Evolutionary conservation across 2,888 invertebrate genomes (phyloP).

Genomic region (Nasonia oneida): DNA sequence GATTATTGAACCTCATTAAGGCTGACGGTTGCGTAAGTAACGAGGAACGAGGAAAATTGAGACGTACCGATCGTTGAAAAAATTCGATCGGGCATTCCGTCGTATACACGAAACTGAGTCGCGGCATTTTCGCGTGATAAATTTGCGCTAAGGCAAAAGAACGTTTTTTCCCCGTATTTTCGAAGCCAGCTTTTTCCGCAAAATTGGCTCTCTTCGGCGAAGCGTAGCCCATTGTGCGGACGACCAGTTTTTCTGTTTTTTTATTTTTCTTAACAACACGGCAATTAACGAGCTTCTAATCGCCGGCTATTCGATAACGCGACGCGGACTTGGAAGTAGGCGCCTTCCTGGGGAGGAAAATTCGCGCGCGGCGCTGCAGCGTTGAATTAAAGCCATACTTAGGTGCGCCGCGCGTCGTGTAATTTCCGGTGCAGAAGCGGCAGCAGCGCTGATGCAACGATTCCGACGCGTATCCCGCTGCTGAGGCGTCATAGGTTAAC

Average conservation of each 20-base stretch:
- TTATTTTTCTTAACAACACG: not conserved
- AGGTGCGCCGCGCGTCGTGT: not conserved
- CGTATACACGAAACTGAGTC: too few relatives aligned
- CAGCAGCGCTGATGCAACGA: not conserved
- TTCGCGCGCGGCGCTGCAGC: not conserved
- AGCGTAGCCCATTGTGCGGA: not conserved
- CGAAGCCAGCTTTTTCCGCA: not conserved
- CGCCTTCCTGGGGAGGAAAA: too few relatives aligned
- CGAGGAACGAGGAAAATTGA: not conserved
- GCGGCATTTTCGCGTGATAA: not conserved
- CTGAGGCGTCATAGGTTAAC: constrained; percentile 3
- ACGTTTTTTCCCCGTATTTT: not conserved
- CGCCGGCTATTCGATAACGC: too few relatives aligned
- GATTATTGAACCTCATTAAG: constrained; percentile 3
- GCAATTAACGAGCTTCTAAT: not conserved
- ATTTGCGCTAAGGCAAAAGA: not conserved
- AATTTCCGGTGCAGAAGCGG: not conserved
- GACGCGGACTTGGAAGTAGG: too few relatives aligned
- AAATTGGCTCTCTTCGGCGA: not conserved
- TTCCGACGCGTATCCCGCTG: not conserved
- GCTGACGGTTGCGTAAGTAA: not conserved
- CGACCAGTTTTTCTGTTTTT: not conserved
- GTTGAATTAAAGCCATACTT: not conserved
- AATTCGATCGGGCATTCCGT: not conserved
- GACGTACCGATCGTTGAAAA: not conserved